Evolutionary conservation across 2,797 vertebrate genomes (phyloP).

Genomic region (Diceros bicornis): DNA sequence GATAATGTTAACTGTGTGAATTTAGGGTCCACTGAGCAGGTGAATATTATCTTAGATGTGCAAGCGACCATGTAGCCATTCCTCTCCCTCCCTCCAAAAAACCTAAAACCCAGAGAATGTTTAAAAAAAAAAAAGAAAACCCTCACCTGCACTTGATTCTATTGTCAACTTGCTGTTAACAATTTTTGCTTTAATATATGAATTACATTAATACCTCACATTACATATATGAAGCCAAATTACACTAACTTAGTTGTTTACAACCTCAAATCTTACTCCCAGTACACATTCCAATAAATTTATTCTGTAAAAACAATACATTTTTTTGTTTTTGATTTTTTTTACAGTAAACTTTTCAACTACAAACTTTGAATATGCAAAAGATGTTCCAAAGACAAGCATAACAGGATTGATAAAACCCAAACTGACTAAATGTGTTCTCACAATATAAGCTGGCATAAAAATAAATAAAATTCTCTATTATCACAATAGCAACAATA

Average conservation of each 20-base stretch:
- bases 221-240: constrained; percentile 92
- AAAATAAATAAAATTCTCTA: constrained; percentile 96
- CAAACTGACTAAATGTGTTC: constrained; percentile 91
- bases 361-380: constrained; percentile 96
- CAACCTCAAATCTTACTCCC: constrained; percentile 92
- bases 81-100: constrained; percentile 67
- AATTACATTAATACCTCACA: constrained; percentile 92
- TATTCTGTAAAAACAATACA: constrained; percentile 99
- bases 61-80: neutral
- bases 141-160: constrained; percentile 89
- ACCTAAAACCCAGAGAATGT: constrained; percentile 80
- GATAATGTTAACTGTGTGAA: neutral
- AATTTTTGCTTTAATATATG: constrained; percentile 92
- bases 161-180: constrained; percentile 90
- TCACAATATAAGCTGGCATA: constrained; percentile 93
- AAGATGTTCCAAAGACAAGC: constrained; percentile 94
- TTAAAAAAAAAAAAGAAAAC: constrained; percentile 81
- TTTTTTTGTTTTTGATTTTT: constrained; percentile 91
- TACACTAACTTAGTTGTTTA: constrained; percentile 91
- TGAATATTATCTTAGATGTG: neutral
- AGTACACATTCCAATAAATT: constrained; percentile 96
- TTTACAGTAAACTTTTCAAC: constrained; percentile 95
- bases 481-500: constrained; percentile 93
- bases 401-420: constrained; percentile 92
- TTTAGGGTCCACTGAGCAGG: neutral